These are phyloP conservation scores for Dreissena rostriformis DNA, from an alignment of 1,140 invertebrate genomes.

Conservation along the genomic window DNA sequence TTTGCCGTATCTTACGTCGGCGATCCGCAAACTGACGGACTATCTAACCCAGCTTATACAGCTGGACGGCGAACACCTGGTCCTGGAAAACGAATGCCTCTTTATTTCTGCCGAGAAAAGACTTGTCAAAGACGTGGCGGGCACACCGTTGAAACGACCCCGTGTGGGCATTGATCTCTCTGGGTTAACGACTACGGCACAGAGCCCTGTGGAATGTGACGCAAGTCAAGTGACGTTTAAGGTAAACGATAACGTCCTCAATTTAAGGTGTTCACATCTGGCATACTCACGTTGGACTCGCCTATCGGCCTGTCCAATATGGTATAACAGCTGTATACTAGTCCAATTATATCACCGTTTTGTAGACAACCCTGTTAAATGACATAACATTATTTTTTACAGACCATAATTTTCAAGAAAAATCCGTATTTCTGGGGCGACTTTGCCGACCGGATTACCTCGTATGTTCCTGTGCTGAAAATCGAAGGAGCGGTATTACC, in stretches of 20 bases:
- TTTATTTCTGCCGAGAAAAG: slow-evolving; percentile 28
- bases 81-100: slow-evolving; percentile 35
- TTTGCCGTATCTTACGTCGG: slow-evolving; percentile 25
- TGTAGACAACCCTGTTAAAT: too few species aligned
- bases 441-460: slow-evolving; percentile 48
- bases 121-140: background rate
- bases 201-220: too few species aligned
- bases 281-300: too few species aligned
- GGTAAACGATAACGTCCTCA: too few species aligned
- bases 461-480: slow-evolving; percentile 49
- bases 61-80: background rate
- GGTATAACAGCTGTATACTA: too few species aligned
- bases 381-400: background rate
- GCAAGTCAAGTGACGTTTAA: too few species aligned
- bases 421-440: slow-evolving; percentile 55
- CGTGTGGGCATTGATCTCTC: background rate
- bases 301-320: too few species aligned
- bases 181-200: too few species aligned
- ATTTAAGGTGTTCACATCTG: too few species aligned
- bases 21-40: slow-evolving; percentile 18
- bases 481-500: slow-evolving; percentile 13
- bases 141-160: background rate
- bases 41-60: slow-evolving; percentile 3
- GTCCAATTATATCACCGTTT: too few species aligned
- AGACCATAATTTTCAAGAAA: slow-evolving; percentile 42